Conservation (phyloP, 1,140 invertebrate species). For the Eumeta japonica region DNA sequence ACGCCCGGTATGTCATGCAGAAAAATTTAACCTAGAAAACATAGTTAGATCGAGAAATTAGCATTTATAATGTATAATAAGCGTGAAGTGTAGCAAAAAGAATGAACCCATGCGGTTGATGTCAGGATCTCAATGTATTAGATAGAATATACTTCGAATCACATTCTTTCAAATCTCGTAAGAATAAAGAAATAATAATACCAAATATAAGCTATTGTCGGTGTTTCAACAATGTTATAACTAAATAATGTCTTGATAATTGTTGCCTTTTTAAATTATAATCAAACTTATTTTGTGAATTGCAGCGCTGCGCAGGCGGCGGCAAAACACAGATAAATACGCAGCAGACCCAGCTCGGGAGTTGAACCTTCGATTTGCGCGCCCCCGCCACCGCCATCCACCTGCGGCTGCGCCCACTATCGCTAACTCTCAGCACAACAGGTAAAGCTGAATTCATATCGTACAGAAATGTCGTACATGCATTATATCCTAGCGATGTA, state of each 20-base stretch:
- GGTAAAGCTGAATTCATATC: constrained; percentile 16
- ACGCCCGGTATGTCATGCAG: constrained; percentile 58
- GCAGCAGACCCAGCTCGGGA: constrained; percentile 69
- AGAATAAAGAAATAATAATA: no score
- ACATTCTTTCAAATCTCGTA: no score
- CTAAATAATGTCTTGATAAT: no score
- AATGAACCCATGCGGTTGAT: neutral
- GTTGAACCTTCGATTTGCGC: constrained; percentile 70
- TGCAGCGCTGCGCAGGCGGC: constrained; percentile 59
- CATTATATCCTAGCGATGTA: neutral
- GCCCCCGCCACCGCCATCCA: constrained; percentile 51
- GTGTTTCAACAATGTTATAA: no score
- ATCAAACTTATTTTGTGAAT: no score
- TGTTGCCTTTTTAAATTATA: no score
- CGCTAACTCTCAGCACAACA: constrained; percentile 23
- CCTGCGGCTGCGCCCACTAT: no score
- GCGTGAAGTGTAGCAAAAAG: neutral
- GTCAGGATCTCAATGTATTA: no score
- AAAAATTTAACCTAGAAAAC: neutral
- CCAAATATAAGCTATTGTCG: no score
- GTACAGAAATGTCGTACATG: no score
- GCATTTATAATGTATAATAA: neutral
- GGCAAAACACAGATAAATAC: constrained; percentile 68
- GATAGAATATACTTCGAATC: no score
- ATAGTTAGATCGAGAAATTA: neutral